Base-by-base conservation (phyloP, 2,797 vertebrate species). In the Zalophus californianus region DNA sequence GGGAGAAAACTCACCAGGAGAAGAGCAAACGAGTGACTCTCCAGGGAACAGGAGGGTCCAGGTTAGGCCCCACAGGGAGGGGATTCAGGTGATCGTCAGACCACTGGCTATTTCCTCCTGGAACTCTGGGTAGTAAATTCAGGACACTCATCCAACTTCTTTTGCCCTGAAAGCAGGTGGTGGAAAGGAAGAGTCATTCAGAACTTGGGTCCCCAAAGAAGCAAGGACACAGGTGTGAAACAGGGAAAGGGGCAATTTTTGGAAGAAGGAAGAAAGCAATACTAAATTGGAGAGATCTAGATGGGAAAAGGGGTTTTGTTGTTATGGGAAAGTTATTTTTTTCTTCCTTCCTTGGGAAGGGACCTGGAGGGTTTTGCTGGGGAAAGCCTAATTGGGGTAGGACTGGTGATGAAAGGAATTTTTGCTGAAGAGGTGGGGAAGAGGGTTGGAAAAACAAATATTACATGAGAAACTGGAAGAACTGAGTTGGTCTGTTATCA, bases 1-100 rank as follows among this genome's bases (percentile, higher is more conserved):
- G 73, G 41, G 21, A 82, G 82, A 70, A 89, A 85, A 98, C 98
- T 98, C 97, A 98, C 98, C 97, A 38, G 88, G 35, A 79, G 72
- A 83, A 95, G 85, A 90, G 72, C 32, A 66, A 95, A 77, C 16
- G 54, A 91, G 38, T 27, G 58, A 93, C 44, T 86, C 93, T 97
- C 91, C 56, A 38, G 66, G 79, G 21, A 75, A 78, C 29, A 52
- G 66, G 27, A 38, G 29, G 86, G n/a, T 52, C 78, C 41, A 50
- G 35, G 21, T 68, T 52, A 92, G 80, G 85, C 23, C 66, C 73
- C 84, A 54, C 91, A 5, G 66, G 29, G 68, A 96, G 29, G 41
- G 44, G 52, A 41, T 96, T 93, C 94, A 27, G 82, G 56, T 94
- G 89, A 83, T 83, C 50, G 72, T 66, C 90, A 88, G 86, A 96